Evolutionary conservation across 2,797 vertebrate genomes (phyloP).

Genomic region (Bradypus variegatus): DNA sequence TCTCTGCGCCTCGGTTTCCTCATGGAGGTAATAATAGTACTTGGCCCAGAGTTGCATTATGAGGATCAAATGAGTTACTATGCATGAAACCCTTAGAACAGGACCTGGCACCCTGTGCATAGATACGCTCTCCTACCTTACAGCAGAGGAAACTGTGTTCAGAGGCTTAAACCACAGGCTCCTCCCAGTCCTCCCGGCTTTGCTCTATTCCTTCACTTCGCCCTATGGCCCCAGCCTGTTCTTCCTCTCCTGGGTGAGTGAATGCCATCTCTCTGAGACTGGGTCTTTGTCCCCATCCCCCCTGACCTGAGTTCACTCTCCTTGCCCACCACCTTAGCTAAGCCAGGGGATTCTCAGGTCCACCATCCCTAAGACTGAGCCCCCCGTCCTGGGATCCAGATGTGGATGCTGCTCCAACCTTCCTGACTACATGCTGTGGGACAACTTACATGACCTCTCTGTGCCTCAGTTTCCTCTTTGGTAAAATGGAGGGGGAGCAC

Average conservation of each 20-base stretch:
- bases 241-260: not conserved
- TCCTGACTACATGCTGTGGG: rapidly evolving
- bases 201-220: not conserved
- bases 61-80: not conserved
- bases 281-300: not conserved
- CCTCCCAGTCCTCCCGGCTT: not conserved
- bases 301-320: not conserved
- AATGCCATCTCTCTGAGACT: not conserved
- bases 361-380: not conserved
- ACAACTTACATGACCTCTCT: not conserved
- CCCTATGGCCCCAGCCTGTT: not conserved
- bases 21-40: not conserved
- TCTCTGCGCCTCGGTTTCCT: not conserved
- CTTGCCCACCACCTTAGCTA: not conserved
- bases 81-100: rapidly evolving
- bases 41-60: not conserved
- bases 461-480: not conserved
- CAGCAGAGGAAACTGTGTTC: not conserved
- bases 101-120: not conserved
- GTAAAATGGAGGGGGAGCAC: not conserved
- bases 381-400: not conserved
- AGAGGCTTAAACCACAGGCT: not conserved
- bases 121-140: not conserved
- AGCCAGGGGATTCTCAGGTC: not conserved
- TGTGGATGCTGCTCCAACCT: rapidly evolving